A percentile compares a stretch with the other conserved stretches of the same genome.
These are phyloP conservation scores for Abrostola triplasia DNA, from an alignment of 2,888 invertebrate species.

Conservation along the genomic window DNA sequence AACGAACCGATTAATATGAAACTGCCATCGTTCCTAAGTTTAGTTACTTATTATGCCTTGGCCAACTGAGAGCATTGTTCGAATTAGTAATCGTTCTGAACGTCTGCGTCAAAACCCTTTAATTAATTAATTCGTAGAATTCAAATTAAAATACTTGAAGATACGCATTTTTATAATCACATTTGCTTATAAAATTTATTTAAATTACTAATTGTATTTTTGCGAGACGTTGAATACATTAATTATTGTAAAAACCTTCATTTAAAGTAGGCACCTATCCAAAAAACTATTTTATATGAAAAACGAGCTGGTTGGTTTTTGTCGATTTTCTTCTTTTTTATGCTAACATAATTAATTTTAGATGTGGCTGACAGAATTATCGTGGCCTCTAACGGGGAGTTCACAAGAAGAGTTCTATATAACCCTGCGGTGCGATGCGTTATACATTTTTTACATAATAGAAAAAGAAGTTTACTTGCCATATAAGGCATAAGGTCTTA, in stretches of 20 bases:
- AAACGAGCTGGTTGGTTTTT: too few species aligned
- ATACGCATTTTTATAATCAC: constrained; percentile 18
- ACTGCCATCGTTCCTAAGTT: constrained; percentile 47
- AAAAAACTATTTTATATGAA: too few species aligned
- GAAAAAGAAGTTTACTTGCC: too few species aligned
- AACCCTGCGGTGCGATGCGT: too few species aligned
- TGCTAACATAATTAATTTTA: too few species aligned
- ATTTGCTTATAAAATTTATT: constrained; percentile 20
- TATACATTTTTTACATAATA: too few species aligned
- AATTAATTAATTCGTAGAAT: constrained; percentile 21
- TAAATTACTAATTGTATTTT: constrained; percentile 9
- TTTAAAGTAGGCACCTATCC: too few species aligned
- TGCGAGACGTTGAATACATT: constrained; percentile 15
- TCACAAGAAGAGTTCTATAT: too few species aligned
- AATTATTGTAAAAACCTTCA: constrained; percentile 1
- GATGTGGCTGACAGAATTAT: too few species aligned
- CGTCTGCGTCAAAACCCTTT: constrained; percentile 29
- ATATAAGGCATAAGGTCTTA: too few species aligned
- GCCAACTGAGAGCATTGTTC: constrained; percentile 34
- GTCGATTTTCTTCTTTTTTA: too few species aligned
- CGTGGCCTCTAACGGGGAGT: too few species aligned
- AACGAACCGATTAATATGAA: constrained; percentile 46
- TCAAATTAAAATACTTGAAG: constrained; percentile 23
- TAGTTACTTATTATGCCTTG: constrained; percentile 40
- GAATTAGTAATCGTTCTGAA: constrained; percentile 32